These are phyloP conservation scores for Epistrophella euchroma DNA, from an alignment of 2,888 invertebrate genomes.

Conservation along the genomic window DNA sequence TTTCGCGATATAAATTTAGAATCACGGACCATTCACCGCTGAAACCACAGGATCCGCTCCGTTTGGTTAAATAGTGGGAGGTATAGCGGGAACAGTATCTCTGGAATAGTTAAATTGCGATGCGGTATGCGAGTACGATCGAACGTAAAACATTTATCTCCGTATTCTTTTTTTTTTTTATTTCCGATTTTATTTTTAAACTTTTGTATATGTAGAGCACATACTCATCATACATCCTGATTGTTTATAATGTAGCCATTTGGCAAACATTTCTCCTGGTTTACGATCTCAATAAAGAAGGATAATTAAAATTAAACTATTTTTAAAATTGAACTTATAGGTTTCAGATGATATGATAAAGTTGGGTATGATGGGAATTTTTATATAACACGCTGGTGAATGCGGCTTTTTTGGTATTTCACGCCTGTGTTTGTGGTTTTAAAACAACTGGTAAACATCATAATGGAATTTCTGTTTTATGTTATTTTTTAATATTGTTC, in stretches of 20 bases:
- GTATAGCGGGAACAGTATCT: not conserved
- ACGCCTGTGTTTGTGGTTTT: slow-evolving; percentile 63
- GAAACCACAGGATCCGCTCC: slow-evolving; percentile 45
- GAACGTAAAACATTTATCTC: slow-evolving; percentile 32
- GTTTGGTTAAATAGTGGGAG: not conserved
- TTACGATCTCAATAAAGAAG: slow-evolving; percentile 46
- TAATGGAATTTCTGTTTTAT: slow-evolving; percentile 34
- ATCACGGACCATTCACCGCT: slow-evolving; percentile 2
- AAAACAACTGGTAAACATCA: slow-evolving; percentile 47
- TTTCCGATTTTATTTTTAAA: not conserved
- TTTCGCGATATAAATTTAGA: not conserved
- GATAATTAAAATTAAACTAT: slow-evolving; percentile 59
- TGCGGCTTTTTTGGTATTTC: slow-evolving; percentile 52
- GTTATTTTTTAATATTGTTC: not conserved
- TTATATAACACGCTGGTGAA: slow-evolving; percentile 28
- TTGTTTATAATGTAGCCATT: slow-evolving; percentile 33
- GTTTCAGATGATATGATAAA: not conserved
- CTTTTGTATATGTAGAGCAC: not conserved
- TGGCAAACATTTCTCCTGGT: slow-evolving; percentile 25
- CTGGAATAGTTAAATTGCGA: slow-evolving; percentile 3
- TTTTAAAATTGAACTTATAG: slow-evolving; percentile 17
- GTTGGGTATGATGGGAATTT: slow-evolving; percentile 22
- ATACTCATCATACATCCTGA: not conserved
- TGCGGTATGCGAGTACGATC: slow-evolving; percentile 25
- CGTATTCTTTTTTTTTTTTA: not conserved